Evolutionary conservation across 2,888 invertebrate genomes (phyloP).

Genomic region (Lasioglossum zephyrum): DNA sequence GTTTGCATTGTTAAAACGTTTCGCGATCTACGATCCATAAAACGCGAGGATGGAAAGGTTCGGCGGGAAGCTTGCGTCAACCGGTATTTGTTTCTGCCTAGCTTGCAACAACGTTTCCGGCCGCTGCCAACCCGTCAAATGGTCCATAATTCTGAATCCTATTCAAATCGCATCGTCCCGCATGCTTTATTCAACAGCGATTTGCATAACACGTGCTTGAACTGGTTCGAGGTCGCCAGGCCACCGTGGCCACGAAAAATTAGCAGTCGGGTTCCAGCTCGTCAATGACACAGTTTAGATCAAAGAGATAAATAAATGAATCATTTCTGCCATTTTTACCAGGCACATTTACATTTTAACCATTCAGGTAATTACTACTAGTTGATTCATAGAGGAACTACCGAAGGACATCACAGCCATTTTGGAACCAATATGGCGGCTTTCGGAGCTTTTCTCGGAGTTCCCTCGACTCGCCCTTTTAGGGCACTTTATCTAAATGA

Average conservation of each 20-base stretch:
- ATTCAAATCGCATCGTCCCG: not conserved
- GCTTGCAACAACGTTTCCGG: not conserved
- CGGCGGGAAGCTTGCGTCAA: not conserved
- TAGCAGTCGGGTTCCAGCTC: not conserved
- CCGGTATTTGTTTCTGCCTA: not conserved
- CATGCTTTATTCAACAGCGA: conserved; percentile 47
- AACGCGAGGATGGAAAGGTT: not conserved
- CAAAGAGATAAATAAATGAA: not conserved
- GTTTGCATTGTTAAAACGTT: not conserved
- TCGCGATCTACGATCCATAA: not conserved
- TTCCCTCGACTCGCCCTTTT: not conserved
- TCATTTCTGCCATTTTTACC: not conserved
- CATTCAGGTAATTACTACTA: not conserved
- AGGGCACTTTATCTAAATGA: not conserved
- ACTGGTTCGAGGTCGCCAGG: conserved; percentile 14
- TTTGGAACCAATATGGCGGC: not conserved
- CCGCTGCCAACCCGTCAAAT: not conserved
- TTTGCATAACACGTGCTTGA: conserved; percentile 42
- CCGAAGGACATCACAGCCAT: not conserved
- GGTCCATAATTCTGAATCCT: not conserved
- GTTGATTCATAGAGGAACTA: not conserved
- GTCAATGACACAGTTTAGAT: conserved; percentile 12
- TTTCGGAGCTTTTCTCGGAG: not conserved
- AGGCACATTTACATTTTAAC: not conserved
- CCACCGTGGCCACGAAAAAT: not conserved